Conservation (phyloP, 2,797 vertebrate species). For the Xenentodon cancila region DNA sequence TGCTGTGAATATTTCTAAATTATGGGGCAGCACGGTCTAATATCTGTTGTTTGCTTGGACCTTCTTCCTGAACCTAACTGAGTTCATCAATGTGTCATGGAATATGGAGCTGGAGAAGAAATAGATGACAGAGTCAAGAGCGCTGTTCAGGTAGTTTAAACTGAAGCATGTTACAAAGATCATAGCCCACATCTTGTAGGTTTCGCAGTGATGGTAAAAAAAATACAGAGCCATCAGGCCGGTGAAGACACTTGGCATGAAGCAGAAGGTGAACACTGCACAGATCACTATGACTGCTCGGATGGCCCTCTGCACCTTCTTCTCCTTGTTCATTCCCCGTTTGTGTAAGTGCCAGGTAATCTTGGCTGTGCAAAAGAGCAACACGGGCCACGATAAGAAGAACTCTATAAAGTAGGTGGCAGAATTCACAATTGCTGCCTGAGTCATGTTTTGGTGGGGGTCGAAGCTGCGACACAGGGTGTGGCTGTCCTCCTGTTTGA, state of each 20-base stretch:
- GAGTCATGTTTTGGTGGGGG: not conserved
- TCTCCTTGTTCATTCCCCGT: constrained; percentile 49
- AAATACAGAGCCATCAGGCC: constrained; percentile 61
- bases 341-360: constrained; percentile 65
- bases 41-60: not conserved
- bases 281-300: constrained; percentile 54
- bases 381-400: constrained; percentile 72
- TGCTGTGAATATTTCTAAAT: too few species aligned
- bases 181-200: not conserved
- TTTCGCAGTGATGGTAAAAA: constrained; percentile 26
- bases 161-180: constrained; percentile 73
- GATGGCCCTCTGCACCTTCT: constrained; percentile 53
- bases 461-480: constrained; percentile 70
- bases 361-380: constrained; percentile 76
- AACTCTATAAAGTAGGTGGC: constrained; percentile 68
- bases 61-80: constrained; percentile 20
- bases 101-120: constrained; percentile 76
- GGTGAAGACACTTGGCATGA: constrained; percentile 71
- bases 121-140: constrained; percentile 76
- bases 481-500: fast-evolving
- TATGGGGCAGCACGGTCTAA: not conserved
- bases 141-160: constrained; percentile 80
- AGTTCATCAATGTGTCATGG: constrained; percentile 51
- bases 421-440: constrained; percentile 65
- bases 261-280: constrained; percentile 76